Base-by-base conservation (phyloP, 2,888 invertebrate species). In the Embidobia sp. region DNA sequence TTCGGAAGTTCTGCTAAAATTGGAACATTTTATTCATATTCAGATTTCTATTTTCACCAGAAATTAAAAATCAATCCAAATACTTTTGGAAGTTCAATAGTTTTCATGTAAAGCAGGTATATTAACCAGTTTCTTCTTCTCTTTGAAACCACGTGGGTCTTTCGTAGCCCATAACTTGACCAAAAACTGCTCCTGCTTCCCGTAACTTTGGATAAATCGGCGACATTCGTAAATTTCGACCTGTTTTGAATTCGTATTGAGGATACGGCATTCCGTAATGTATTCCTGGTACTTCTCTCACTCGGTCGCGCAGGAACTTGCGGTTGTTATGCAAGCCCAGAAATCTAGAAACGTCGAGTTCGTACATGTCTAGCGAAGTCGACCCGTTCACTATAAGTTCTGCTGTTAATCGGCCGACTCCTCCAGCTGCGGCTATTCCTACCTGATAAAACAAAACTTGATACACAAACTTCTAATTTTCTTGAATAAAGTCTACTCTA, bases 91-190 rank as follows among this genome's bases (percentile, higher is more conserved):
- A 48, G 75, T 83, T 81, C n/a, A n/a, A n/a, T n/a, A n/a, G n/a
- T n/a, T n/a, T n/a, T n/a, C n/a, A n/a, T n/a, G n/a, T n/a, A n/a
- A n/a, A n/a, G n/a, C n/a, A n/a, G n/a, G n/a, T 78, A 67, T 33
- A 11, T 49, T 49, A 26, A 78, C 78, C 78, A 44, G 44, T 57
- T 46, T 69, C 57, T 64, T 90, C 90, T 8, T 90, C 88, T 18
- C 90, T 90, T 83, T 96, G 94, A 87, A 98, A 99, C 94, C 96
- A 98, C 27, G 95, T 93, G 0, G 98, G 98, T 77, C 98, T 91
- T 89, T 99, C 99, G 88, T 98, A 99, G 0, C 98, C 98, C 97
- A 98, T 98, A 19, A 97, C 96, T 89, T 98, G 98, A 0, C 97
- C 97, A 88, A 99, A 99, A 3, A 97, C 95, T 0, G 97, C 99